Base-by-base conservation (phyloP, 2,113 vertebrate species). In the Dipodomys stephensi region DNA sequence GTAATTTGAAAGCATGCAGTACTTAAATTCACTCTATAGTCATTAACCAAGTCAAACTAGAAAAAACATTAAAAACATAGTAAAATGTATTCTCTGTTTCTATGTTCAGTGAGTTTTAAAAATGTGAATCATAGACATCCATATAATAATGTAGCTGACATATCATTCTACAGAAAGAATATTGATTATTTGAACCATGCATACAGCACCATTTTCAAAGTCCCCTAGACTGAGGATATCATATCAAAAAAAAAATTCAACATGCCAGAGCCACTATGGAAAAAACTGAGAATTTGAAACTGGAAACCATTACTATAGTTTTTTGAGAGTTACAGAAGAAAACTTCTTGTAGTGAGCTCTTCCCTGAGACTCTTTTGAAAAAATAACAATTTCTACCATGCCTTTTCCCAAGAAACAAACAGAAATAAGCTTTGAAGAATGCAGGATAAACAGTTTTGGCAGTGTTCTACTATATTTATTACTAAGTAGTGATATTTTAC, bases 311-410 rank as follows among this genome's bases (percentile, higher is more conserved):
- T 60, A 65, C 7, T 60, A 27, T 32, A 80, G 9, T 0, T 68
- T 32, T 25, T 30, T 46, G 13, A 87, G 18, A 30, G 5, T 64
- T 87, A 28, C 12, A 13, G 82, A 62, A 87, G 20, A 83, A 64
- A 89, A 83, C 19, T 35, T 85, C 89, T 88, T 88, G n/a, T 89
- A 79, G 76, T 39, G n/a, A 65, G 25, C 28, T 83, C n/a, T 25
- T 44, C 16, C 12, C 20, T 65, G 15, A 30, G 15, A 62, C 6
- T 3, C 53, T 83, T 80, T 84, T 78, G 84, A 93, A 79, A 88
- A 88, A 92, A 78, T 77, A 83, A 72, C 16, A 80, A 2, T 8
- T 35, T 32, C 62, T 64, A 23, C 20, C 8, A 5, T 73, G 19
- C 12, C 23, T 72, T 89, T 62, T 11, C 60, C 53, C 49, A 83